These are phyloP conservation scores for Heteromormyrus szaboi DNA, from an alignment of 2,797 vertebrate genomes.

Conservation along the genomic window DNA sequence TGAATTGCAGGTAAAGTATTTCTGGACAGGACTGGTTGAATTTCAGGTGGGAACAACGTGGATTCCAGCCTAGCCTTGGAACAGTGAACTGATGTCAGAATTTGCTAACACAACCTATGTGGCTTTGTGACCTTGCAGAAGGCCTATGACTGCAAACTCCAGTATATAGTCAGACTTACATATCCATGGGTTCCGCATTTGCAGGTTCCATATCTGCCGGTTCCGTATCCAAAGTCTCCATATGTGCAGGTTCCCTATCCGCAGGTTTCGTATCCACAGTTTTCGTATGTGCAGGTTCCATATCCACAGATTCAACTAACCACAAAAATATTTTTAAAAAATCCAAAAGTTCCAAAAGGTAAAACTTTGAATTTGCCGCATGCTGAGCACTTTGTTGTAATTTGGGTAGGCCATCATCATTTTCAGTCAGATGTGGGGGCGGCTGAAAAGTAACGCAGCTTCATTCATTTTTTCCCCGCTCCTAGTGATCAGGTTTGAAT, in stretches of 20 bases:
- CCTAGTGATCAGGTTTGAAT: background rate
- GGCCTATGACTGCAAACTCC: background rate
- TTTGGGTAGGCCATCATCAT: background rate
- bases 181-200: background rate
- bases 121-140: background rate
- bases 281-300: background rate
- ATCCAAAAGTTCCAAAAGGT: background rate
- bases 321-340: background rate
- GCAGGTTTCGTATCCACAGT: background rate
- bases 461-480: background rate
- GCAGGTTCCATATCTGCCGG: background rate
- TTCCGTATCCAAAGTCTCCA: background rate
- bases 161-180: background rate
- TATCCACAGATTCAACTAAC: background rate
- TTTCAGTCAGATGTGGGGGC: background rate
- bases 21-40: background rate
- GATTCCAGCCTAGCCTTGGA: background rate
- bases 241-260: no score
- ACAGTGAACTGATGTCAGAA: background rate
- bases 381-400: background rate
- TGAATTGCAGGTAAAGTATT: background rate
- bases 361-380: background rate
- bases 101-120: background rate
- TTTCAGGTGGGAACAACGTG: background rate
- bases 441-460: background rate